Evolutionary conservation across 2,113 vertebrate species (phyloP), one percentile per base, ranked within the genome.

Genomic region (Vireo altiloquus): DNA sequence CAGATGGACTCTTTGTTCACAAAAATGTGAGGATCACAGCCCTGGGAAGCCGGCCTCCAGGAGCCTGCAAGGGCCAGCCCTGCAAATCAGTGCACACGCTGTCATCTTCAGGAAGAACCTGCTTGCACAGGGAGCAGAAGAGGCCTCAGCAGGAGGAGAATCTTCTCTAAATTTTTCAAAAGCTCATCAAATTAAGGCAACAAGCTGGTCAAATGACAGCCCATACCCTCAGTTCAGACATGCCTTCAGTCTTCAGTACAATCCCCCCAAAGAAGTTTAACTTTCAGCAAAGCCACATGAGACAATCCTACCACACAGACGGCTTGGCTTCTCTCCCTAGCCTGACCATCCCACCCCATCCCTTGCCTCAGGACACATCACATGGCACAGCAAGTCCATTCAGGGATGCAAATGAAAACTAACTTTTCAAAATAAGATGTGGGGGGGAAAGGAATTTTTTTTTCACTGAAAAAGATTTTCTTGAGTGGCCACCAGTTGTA

Each of bases 251-350:
- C 56, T 79, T 84, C 65, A 71, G 60, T 46, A 49, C 11, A 37
- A 13, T 4, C 46, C 9, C 9, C 63, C 31, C 39, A 44, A 16
- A 13, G 8, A 61, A 85, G 59, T 70, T 72, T 13, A 53, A 66
- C 40, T 74, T 85, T 70, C 75, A 94, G 79, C 52, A 80, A 59
- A 90, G 44, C 13, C n/a, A 60, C 53, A 10, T 20, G 31, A 88
- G 59, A 92, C 0, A 0, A 42, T 59, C 23, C 54, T 69, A 77
- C 57, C 52, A 70, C 16, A 22, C 0, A 0, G 22, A 47, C 13
- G 2, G 64, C n/a, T 31, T 76, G 44, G 63, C n/a, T 77, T 68
- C 49, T 49, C 20, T 53, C 40, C 53, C 37, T 14, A 11, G 33
- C 27, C 70, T 60, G 40, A 42, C 24, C 52, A 44, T 27, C 69